These are phyloP conservation scores for Syrphus vitripennis DNA, from an alignment of 2,888 invertebrate genomes.

Conservation along the genomic window DNA sequence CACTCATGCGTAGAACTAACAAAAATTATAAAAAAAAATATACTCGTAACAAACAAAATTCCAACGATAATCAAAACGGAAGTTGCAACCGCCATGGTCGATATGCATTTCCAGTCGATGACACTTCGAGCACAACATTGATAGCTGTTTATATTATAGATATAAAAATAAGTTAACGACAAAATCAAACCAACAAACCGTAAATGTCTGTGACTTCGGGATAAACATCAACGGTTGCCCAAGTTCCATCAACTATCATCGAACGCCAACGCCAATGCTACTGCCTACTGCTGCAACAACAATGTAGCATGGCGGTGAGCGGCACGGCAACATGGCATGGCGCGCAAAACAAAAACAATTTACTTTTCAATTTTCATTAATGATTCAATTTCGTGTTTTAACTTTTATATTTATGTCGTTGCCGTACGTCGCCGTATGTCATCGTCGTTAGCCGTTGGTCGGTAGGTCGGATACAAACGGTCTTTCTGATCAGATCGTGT, in stretches of 20 bases:
- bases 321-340: not conserved
- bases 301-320: not conserved
- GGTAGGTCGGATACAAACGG: not conserved
- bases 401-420: not conserved
- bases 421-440: not conserved
- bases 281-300: not conserved
- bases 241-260: not conserved
- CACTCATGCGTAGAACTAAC: slow-evolving; percentile 18
- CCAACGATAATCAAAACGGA: slow-evolving; percentile 65
- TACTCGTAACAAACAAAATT: slow-evolving; percentile 18
- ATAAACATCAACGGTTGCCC: not conserved
- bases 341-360: slow-evolving; percentile 11
- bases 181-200: slow-evolving; percentile 55
- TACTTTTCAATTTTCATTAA: slow-evolving; percentile 62
- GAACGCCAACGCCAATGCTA: slow-evolving; percentile 1
- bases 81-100: slow-evolving; percentile 63
- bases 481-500: slow-evolving; percentile 10
- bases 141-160: not conserved
- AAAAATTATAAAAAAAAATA: slow-evolving; percentile 2
- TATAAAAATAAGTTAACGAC: slow-evolving; percentile 7
- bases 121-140: slow-evolving; percentile 16
- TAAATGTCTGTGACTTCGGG: slow-evolving; percentile 24
- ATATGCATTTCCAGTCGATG: slow-evolving; percentile 64
- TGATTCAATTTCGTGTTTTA: slow-evolving; percentile 60
- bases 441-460: not conserved